These are phyloP conservation scores for Bruchidius siliquastri DNA, from an alignment of 2,888 invertebrate species.

Conservation along the genomic window DNA sequence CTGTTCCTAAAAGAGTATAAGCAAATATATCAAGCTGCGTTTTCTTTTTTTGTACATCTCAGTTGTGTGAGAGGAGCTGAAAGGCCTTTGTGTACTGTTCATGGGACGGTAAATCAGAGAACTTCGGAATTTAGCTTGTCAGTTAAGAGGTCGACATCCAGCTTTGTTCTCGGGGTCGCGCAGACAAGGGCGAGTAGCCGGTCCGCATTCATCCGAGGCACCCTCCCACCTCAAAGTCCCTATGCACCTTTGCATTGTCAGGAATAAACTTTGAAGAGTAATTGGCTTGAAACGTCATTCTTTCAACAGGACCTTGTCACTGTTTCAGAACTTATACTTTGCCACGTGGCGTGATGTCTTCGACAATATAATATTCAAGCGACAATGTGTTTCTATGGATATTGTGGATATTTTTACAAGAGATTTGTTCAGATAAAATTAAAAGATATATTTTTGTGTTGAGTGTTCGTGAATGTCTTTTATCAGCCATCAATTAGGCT, in stretches of 20 bases:
- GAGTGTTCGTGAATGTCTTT: too few species aligned
- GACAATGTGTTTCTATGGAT: too few species aligned
- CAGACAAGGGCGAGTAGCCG: background rate
- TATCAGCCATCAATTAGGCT: too few species aligned
- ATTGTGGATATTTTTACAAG: too few species aligned
- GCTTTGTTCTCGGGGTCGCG: background rate
- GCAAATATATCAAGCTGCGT: background rate
- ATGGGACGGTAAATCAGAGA: background rate
- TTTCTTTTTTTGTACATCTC: background rate
- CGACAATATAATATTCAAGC: too few species aligned
- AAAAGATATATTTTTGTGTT: too few species aligned
- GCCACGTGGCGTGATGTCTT: too few species aligned
- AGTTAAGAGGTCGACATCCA: background rate
- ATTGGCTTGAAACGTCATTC: too few species aligned
- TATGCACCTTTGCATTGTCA: background rate
- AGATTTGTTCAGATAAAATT: too few species aligned
- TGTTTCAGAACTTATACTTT: too few species aligned
- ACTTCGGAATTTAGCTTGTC: background rate
- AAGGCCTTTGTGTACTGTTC: background rate
- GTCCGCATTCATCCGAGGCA: background rate
- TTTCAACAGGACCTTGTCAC: too few species aligned
- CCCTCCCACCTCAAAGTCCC: background rate
- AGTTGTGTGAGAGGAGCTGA: background rate
- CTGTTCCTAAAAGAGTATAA: background rate
- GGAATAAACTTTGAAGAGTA: background rate